Conservation (phyloP, 2,797 vertebrate genomes). For the Falco concolor region DNA sequence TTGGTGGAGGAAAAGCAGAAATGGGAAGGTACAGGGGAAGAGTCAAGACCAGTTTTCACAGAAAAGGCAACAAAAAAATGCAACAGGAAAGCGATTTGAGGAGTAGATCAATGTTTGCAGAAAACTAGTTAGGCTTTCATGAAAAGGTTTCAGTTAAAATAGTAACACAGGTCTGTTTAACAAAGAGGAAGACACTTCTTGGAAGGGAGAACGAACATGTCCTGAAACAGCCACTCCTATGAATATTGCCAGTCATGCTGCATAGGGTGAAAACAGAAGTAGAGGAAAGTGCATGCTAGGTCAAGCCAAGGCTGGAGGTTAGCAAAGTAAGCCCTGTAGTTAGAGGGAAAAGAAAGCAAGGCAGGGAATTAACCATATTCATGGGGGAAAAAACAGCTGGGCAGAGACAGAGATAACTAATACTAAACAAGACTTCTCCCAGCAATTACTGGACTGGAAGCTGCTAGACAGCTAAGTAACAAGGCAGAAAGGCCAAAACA, state of each 20-base stretch:
- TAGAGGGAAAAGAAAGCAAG: not conserved
- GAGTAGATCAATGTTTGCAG: not conserved
- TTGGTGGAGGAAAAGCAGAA: not conserved
- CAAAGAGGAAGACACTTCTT: not conserved
- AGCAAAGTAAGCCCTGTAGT: not conserved
- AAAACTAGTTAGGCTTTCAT: not conserved
- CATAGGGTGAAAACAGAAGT: not conserved
- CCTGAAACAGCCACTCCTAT: not conserved
- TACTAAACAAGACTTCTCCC: not conserved
- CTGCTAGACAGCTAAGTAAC: not conserved
- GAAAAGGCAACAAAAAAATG: not conserved
- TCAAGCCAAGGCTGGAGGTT: not conserved
- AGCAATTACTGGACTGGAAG: not conserved
- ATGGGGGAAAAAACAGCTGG: not conserved
- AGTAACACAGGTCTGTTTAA: not conserved
- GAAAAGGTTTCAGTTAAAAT: not conserved
- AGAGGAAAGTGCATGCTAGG: not conserved
- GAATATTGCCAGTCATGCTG: not conserved
- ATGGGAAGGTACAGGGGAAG: not conserved
- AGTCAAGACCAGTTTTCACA: not conserved
- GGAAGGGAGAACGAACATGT: not conserved
- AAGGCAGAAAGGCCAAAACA: not conserved
- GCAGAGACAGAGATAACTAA: not conserved
- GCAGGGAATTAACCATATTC: not conserved
- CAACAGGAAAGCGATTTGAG: not conserved